Conservation (phyloP, 2,888 invertebrate species). For the Drosophila histrio region DNA sequence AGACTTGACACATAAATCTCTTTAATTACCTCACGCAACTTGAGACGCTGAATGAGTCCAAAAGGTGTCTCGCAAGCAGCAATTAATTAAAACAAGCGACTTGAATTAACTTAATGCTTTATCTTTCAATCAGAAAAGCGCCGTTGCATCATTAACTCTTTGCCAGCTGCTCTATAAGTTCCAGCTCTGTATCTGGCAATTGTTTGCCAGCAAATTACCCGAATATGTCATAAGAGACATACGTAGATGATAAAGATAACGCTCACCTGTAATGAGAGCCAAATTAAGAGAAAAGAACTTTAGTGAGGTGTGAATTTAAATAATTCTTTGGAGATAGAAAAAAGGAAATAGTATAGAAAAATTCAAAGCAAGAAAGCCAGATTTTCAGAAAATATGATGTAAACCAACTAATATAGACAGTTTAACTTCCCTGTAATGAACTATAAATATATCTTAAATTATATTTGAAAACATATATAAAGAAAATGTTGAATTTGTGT, state of each 20-base stretch:
- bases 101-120: constrained; percentile 48
- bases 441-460: too few relatives aligned
- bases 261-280: constrained; percentile 4
- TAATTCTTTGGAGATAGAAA: background rate
- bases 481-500: too few relatives aligned
- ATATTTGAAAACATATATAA: too few relatives aligned
- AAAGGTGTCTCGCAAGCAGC: constrained; percentile 32
- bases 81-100: constrained; percentile 57
- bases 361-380: background rate
- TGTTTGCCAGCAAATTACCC: constrained; percentile 8
- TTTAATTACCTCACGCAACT: constrained; percentile 62
- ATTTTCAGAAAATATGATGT: background rate
- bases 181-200: background rate
- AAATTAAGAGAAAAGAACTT: background rate
- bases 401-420: too few relatives aligned
- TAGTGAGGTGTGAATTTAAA: background rate
- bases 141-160: constrained; percentile 47
- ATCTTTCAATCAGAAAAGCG: constrained; percentile 42
- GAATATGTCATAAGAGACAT: constrained; percentile 3
- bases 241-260: constrained; percentile 7
- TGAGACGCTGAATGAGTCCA: constrained; percentile 10
- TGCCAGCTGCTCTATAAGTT: background rate
- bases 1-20: constrained; percentile 56
- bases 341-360: background rate
- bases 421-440: background rate